Evolutionary conservation across 2,888 invertebrate species (phyloP).

Genomic region (Drosophila demipolita): DNA sequence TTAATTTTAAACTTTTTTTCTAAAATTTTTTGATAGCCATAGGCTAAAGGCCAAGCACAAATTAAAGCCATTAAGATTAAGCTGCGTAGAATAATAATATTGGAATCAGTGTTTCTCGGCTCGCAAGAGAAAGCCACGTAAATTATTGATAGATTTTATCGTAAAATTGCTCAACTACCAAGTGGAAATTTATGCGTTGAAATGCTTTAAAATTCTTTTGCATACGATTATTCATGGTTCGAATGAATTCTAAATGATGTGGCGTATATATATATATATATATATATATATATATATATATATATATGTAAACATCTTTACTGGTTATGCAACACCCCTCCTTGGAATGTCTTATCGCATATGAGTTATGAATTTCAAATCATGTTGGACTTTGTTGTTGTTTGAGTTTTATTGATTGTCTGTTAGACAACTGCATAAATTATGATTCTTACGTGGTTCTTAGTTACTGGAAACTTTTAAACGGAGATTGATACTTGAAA

Average conservation of each 20-base stretch:
- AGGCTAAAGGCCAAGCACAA: not conserved
- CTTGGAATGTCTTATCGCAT: constrained; percentile 13
- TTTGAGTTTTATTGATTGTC: constrained; percentile 28
- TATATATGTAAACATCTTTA: not conserved
- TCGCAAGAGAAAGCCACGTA: constrained; percentile 9
- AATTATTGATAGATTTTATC: constrained; percentile 19
- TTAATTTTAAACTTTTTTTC: not conserved
- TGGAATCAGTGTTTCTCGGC: not conserved
- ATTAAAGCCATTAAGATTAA: not conserved
- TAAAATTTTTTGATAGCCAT: not conserved
- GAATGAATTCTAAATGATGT: constrained; percentile 16
- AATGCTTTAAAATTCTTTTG: constrained; percentile 41
- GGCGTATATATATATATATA: not conserved
- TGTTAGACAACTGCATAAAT: constrained; percentile 44
- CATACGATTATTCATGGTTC: constrained; percentile 42
- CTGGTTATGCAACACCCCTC: constrained; percentile 11
- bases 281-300: not conserved
- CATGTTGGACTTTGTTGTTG: constrained; percentile 19
- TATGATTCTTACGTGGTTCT: constrained; percentile 27
- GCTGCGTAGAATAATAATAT: not conserved
- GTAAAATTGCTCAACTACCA: not conserved
- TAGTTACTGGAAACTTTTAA: constrained; percentile 7
- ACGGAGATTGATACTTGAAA: constrained; percentile 21
- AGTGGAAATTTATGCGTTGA: not conserved
- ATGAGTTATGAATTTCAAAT: constrained; percentile 46